phyloP scores from a whole-genome alignment of 2,113 vertebrate species.

The Pluvianellus socialis region DNA sequence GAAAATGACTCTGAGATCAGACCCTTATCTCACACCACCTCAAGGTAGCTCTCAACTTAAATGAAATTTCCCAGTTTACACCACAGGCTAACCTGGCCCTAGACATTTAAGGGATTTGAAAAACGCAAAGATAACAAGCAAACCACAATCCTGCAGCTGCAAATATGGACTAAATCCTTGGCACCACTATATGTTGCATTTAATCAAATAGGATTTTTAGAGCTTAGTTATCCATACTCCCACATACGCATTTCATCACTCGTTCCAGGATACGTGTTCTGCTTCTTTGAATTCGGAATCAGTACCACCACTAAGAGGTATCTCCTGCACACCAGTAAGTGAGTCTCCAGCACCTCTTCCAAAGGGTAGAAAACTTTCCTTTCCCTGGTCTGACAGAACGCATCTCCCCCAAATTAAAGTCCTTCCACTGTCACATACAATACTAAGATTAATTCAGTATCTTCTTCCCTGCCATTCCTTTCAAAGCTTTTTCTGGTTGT shows the following conservation, averaged over 20 bases:
- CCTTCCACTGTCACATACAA: neutral
- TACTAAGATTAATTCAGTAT: conserved; percentile 12
- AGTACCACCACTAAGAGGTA: neutral
- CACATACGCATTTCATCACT: neutral
- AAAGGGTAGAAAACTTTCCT: neutral
- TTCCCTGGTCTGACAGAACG: neutral
- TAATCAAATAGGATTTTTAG: neutral
- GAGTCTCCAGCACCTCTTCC: neutral
- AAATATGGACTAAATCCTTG: neutral
- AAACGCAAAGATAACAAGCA: neutral
- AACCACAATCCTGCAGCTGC: neutral
- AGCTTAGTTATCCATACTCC: neutral
- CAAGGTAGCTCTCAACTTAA: neutral
- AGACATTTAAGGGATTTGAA: neutral
- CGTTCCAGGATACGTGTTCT: neutral
- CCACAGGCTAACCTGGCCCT: neutral
- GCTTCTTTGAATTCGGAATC: neutral
- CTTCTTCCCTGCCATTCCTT: neutral
- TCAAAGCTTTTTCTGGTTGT: conserved; percentile 27
- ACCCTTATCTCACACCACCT: neutral
- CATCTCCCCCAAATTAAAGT: neutral
- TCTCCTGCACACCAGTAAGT: conserved; percentile 25
- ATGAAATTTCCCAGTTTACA: neutral
- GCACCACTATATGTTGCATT: neutral
- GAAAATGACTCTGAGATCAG: neutral